Percentiles rank a stretch among this genome's conserved stretches.
Conservation (phyloP, 2,797 vertebrate genomes). For the Hoplostethus atlanticus region DNA sequence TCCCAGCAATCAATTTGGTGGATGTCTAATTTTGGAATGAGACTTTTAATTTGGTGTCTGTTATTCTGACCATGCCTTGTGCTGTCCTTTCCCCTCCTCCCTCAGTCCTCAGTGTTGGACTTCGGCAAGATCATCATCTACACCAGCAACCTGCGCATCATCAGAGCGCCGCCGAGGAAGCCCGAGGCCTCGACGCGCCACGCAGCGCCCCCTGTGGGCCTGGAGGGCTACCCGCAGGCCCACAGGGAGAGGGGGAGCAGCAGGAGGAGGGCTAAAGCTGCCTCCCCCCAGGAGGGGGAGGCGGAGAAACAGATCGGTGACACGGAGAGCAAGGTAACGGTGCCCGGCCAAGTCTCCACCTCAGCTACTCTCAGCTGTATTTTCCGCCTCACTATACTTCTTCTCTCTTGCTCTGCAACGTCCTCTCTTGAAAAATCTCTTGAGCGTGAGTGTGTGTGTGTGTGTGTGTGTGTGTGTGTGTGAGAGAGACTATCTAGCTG, state of each 20-base stretch:
- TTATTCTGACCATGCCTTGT: neutral
- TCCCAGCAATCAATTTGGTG: no score
- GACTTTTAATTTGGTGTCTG: no score
- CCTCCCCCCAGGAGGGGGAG: conserved; percentile 35
- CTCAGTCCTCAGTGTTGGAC: conserved; percentile 88
- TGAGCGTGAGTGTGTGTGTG: conserved; percentile 13
- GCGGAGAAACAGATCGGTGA: conserved; percentile 55
- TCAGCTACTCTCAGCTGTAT: conserved; percentile 31
- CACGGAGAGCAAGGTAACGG: conserved; percentile 73
- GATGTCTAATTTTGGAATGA: no score
- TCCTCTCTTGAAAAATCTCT: conserved; percentile 19
- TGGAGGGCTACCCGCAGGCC: conserved; percentile 77
- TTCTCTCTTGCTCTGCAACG: conserved; percentile 20
- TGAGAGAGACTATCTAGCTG: neutral
- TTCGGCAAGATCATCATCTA: conserved; percentile 99
- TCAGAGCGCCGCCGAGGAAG: conserved; percentile 88
- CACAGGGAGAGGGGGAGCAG: conserved; percentile 59
- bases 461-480: conserved; percentile 9
- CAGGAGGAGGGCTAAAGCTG: conserved; percentile 60
- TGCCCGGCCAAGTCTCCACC: conserved; percentile 45
- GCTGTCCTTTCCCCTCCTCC: neutral
- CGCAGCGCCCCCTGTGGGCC: conserved; percentile 46
- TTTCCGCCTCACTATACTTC: conserved; percentile 3
- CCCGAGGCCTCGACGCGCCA: conserved; percentile 78
- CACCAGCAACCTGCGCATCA: conserved; percentile 96